phyloP scores from a whole-genome alignment of 2,888 invertebrate species.

The Phorcus lineatus region DNA sequence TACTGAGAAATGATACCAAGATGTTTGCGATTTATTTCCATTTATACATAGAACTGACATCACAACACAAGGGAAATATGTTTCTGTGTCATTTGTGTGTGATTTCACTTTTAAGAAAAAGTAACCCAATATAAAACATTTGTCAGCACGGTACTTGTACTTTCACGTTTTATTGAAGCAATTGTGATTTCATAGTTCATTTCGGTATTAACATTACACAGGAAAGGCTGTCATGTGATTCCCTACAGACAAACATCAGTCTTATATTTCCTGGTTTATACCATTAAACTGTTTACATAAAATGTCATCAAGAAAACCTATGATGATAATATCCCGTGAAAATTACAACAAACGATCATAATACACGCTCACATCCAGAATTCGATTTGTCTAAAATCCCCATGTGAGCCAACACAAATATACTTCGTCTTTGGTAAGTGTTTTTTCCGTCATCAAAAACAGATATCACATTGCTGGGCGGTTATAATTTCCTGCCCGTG shows the following conservation, averaged over 20 bases:
- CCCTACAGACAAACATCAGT: neutral
- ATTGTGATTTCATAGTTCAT: no score
- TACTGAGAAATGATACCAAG: no score
- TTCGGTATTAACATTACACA: no score
- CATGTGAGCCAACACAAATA: neutral
- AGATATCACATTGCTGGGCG: neutral
- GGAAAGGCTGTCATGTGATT: neutral
- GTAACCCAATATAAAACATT: no score
- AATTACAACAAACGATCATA: neutral
- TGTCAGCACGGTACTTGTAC: no score
- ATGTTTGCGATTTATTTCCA: no score
- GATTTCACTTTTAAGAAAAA: no score
- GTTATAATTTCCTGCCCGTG: slow-evolving; percentile 15
- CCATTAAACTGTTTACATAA: neutral
- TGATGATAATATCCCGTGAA: neutral
- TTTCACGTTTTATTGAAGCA: no score
- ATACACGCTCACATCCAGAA: neutral
- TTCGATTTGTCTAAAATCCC: neutral
- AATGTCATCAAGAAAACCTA: neutral
- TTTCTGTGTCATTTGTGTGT: no score
- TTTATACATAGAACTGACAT: no score
- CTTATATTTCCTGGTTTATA: neutral
- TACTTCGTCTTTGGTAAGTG: slow-evolving; percentile 7
- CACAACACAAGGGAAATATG: no score
- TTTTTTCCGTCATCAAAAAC: slow-evolving; percentile 6